These are phyloP conservation scores for Doryteuthis pealeii DNA, from an alignment of 1,140 invertebrate species.

Conservation along the genomic window DNA sequence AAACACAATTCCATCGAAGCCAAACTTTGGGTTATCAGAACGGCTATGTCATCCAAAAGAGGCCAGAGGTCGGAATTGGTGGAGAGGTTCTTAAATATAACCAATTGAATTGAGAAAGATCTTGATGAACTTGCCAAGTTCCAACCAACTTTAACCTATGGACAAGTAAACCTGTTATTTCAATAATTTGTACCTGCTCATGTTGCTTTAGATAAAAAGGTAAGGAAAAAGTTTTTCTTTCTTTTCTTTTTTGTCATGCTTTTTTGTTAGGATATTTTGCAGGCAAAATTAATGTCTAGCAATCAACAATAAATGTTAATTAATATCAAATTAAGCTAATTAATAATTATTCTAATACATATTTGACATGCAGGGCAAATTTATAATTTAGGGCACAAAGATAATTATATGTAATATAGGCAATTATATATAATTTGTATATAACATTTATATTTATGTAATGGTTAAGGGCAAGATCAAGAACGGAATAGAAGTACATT, in stretches of 20 bases:
- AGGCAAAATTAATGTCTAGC: no score
- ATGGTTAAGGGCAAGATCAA: no score
- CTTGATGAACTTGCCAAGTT: conserved; percentile 66
- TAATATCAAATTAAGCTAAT: no score
- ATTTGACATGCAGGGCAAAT: no score
- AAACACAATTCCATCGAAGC: conserved; percentile 67
- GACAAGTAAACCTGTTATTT: conserved; percentile 68
- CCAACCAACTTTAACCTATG: conserved; percentile 77
- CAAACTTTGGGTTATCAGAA: conserved; percentile 71
- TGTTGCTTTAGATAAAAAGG: conserved; percentile 76
- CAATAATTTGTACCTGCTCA: conserved; percentile 72
- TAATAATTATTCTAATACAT: no score
- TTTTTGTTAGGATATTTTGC: no score
- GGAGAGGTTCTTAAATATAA: conserved; percentile 60
- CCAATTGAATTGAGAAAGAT: conserved; percentile 63
- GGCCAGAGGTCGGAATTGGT: conserved; percentile 68
- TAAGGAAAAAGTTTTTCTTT: conserved; percentile 20
- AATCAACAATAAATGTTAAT: no score
- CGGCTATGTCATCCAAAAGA: conserved; percentile 67
- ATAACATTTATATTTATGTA: no score
- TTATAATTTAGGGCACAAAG: no score
- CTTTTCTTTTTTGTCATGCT: background rate
- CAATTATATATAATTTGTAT: no score
- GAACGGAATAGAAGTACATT: no score
- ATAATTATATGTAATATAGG: no score